These are phyloP conservation scores for Drosophila mayri DNA, from an alignment of 1,140 invertebrate species.

Conservation along the genomic window DNA sequence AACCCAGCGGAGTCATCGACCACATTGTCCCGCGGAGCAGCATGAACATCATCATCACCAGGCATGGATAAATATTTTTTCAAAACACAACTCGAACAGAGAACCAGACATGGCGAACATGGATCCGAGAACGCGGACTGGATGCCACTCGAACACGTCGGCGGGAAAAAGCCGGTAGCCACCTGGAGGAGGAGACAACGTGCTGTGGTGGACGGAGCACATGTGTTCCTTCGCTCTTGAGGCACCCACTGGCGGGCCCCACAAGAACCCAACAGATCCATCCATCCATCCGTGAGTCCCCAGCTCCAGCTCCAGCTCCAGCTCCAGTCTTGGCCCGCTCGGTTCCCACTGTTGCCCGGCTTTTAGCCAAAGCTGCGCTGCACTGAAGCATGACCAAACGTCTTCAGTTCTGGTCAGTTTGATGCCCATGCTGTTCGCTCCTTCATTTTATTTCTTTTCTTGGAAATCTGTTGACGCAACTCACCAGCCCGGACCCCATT, in stretches of 20 bases:
- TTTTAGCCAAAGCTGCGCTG: constrained; percentile 55
- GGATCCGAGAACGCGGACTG: constrained; percentile 43
- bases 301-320: background rate
- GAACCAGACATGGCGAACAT: constrained; percentile 39
- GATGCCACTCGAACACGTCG: constrained; percentile 67
- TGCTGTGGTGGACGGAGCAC: constrained; percentile 31
- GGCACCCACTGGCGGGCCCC: constrained; percentile 65
- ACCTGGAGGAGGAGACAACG: constrained; percentile 24
- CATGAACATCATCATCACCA: constrained; percentile 55
- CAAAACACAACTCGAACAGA: constrained; percentile 54
- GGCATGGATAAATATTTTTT: constrained; percentile 78
- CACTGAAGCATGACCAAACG: constrained; percentile 79
- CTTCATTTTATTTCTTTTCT: constrained; percentile 78
- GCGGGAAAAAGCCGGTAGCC: constrained; percentile 62
- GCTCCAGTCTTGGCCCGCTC: constrained; percentile 29
- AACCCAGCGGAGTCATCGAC: constrained; percentile 74
- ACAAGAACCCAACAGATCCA: constrained; percentile 44
- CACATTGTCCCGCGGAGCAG: constrained; percentile 42
- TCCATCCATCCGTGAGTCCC: constrained; percentile 40
- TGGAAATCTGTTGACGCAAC: constrained; percentile 73
- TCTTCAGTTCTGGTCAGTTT: constrained; percentile 83
- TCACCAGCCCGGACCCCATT: constrained; percentile 3
- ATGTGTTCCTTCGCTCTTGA: constrained; percentile 66
- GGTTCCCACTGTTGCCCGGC: constrained; percentile 57
- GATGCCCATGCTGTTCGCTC: constrained; percentile 51